Base-by-base conservation (phyloP, 2,888 invertebrate genomes). In the Herminia tarsipennalis region DNA sequence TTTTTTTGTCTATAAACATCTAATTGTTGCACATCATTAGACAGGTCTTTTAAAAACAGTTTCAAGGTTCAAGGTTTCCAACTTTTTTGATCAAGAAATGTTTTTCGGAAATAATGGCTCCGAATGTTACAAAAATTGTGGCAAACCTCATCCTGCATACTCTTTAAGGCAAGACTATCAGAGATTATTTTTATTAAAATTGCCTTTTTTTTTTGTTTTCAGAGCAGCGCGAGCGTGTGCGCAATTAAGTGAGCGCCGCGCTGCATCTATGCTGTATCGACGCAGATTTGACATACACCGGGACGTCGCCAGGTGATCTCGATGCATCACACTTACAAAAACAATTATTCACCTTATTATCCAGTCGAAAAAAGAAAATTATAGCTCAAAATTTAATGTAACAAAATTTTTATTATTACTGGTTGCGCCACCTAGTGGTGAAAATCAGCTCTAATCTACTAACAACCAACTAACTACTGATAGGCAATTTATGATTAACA, bases 251-350 rank as follows among this genome's bases (percentile, higher is more conserved):
- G 76, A 76, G 77, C 77, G 76, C 66, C 75, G 79, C 80, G 80
- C 86, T 78, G 87, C 83, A 79, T 87, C 88, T 89, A 91, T 92
- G 92, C 87, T 83, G 87, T 86, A 81, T 81, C 83, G 93, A 91
- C 92, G 93, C 92, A 92, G 93, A 89, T 93, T 93, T 84, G 92
- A 93, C 81, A 93, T 93, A 81, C 93, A 93, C 81, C 93, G 94
- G 86, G 93, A 94, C 92, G 93, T 94, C 84, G 93, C 94, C 88
- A 94, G 94, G 94, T 94, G 88, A 91, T 71, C 81, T 81, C 86
- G 81, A 70, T 69, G 73, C 76, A 73, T 72, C 50, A 50, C 56
- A 48, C 22, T 43, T 47, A 61, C 49, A 47, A 51, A 51, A 43
- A 65, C 37, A 34, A 37, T 58, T 43, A 47, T 40, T 49, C 53